These are phyloP conservation scores for Vombatus ursinus DNA, from an alignment of 2,113 vertebrate species.

Conservation along the genomic window DNA sequence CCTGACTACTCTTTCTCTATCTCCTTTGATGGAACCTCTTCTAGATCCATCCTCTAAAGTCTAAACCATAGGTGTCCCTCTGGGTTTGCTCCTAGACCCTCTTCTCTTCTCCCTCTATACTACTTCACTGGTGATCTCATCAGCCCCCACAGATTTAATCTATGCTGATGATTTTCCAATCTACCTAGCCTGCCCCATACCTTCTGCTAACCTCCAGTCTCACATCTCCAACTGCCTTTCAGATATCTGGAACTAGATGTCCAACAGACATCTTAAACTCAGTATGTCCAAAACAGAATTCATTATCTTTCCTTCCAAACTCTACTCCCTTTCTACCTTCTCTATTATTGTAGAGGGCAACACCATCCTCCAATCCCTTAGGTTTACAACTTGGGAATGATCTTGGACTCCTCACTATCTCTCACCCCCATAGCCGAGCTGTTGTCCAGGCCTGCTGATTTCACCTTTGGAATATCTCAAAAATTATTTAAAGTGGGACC, in stretches of 20 bases:
- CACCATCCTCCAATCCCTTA: not conserved
- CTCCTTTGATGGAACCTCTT: not conserved
- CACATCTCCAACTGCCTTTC: not conserved
- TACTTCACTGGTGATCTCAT: not conserved
- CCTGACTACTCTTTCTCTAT: not conserved
- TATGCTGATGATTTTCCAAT: not conserved
- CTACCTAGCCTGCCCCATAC: not conserved
- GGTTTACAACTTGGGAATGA: not conserved
- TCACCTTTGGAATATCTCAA: not conserved
- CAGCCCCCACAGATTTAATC: not conserved
- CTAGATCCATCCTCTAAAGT: not conserved
- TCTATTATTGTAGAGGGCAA: not conserved
- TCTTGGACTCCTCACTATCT: not conserved
- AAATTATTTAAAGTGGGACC: not conserved
- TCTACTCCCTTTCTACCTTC: not conserved
- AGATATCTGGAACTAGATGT: not conserved
- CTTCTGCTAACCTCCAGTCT: not conserved
- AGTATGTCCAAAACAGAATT: not conserved
- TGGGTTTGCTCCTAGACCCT: not conserved
- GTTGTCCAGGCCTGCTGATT: not conserved
- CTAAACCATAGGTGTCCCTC: not conserved
- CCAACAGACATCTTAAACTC: not conserved
- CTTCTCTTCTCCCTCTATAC: not conserved
- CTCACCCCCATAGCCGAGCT: not conserved
- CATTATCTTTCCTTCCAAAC: too few species aligned